phyloP scores from a whole-genome alignment of 1,140 invertebrate species.

The Achroia grisella region DNA sequence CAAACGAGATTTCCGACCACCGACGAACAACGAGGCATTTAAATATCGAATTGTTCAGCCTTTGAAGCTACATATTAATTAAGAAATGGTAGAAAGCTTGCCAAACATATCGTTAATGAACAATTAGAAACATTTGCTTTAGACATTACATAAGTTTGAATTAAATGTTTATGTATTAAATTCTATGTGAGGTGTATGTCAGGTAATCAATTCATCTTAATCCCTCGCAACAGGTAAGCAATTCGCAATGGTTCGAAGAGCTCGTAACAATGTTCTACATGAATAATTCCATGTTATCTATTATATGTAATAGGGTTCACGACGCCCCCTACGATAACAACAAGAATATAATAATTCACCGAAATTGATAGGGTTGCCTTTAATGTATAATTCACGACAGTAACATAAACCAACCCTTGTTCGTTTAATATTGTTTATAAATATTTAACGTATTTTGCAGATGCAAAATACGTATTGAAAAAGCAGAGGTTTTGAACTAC shows the following conservation, averaged over 20 bases:
- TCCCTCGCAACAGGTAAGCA: not conserved
- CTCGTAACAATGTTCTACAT: constrained; percentile 9
- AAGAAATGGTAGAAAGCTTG: too few relatives aligned
- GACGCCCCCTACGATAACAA: not conserved
- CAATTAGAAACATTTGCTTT: too few relatives aligned
- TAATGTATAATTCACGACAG: constrained; percentile 3
- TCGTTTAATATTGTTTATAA: too few relatives aligned
- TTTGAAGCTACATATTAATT: too few relatives aligned
- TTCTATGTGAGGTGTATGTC: too few relatives aligned
- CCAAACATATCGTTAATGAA: too few relatives aligned
- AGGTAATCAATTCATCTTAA: not conserved
- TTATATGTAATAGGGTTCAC: constrained; percentile 11
- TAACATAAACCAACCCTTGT: not conserved
- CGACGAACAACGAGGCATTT: not conserved
- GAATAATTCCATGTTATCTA: constrained; percentile 32
- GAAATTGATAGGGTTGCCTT: constrained; percentile 3
- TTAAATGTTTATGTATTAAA: too few relatives aligned
- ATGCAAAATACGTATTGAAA: too few relatives aligned
- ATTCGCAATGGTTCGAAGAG: not conserved
- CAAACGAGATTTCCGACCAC: constrained; percentile 5
- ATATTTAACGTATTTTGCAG: too few relatives aligned
- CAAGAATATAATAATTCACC: constrained; percentile 1
- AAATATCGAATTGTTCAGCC: not conserved
- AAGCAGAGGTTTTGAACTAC: too few relatives aligned
- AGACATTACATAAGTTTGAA: too few relatives aligned